Base-by-base conservation (phyloP, 1,140 invertebrate genomes). In the Drosophila ananassae region DNA sequence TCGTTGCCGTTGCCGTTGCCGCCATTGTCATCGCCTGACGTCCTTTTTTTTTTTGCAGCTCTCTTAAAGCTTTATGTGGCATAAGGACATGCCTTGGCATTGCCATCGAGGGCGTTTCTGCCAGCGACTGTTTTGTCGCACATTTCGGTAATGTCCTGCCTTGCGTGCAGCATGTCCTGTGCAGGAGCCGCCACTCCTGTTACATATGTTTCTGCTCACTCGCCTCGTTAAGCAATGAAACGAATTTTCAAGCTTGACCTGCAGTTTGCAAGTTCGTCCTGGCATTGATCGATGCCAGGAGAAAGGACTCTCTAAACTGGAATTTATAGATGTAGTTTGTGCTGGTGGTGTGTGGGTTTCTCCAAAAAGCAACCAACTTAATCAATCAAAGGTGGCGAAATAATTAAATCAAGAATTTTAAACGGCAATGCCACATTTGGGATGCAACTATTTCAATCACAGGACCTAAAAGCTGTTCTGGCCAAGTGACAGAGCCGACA, bases 131-230 rank as follows among this genome's bases (percentile, higher is more conserved):
- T 47, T 67, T 37, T 75, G 73, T 60, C 64, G 75, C 71, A 80
- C 75, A 82, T 75, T 75, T 76, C 62, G 60, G 57, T 62, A 71
- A 55, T 64, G 69, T 71, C 57, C 68, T 44, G 41, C 13, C 41
- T 21, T 62, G 64, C 74, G 55, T 68, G 9, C 28, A 54, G 22
- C 55, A 32, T 56, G 34, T 46, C 44, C 54, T 54, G 52, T 39
- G 32, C 32, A 37, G n/a, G 30, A 28, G 9, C 32, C 17, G 8
- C 21, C 9, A 12, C 34, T 30, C 17, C 30, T 55, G 50, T 48
- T 22, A 56, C 37, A 54, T 21, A 47, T 39, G 30, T 41, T 10
- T 4, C 10, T 63, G 28, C 25, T 53, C 30, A 50, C 25, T 61
- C 47, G 44, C 32, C 63, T 79, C 69, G 54, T 63, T 79, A 75